Evolutionary conservation across 1,140 invertebrate genomes (phyloP).

Genomic region (Aleiodes sp.): DNA sequence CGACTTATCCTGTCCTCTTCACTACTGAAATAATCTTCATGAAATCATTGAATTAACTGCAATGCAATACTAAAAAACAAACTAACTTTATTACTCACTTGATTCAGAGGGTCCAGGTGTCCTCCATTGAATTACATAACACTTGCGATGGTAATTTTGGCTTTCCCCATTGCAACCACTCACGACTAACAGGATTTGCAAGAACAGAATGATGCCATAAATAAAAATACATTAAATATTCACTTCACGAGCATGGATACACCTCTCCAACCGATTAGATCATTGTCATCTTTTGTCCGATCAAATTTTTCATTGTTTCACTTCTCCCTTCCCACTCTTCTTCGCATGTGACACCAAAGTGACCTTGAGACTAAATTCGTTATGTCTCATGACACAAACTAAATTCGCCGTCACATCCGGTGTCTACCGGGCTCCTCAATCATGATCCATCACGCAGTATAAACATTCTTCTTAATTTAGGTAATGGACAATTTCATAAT

Average conservation of each 20-base stretch:
- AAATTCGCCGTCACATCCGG: neutral
- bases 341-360: neutral
- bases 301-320: no score
- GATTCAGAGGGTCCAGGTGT: neutral
- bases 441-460: slow-evolving; percentile 15
- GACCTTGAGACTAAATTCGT: slow-evolving; percentile 18
- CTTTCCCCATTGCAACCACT: neutral
- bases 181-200: neutral
- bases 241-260: neutral
- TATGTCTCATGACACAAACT: neutral
- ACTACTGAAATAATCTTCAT: neutral
- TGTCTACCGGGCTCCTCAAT: slow-evolving; percentile 4
- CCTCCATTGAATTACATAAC: slow-evolving; percentile 5
- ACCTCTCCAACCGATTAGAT: neutral
- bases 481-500: slow-evolving; percentile 43
- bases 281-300: no score
- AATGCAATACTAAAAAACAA: neutral
- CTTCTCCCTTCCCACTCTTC: neutral
- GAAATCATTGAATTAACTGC: neutral
- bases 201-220: neutral
- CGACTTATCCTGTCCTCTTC: neutral
- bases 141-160: slow-evolving; percentile 7
- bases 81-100: neutral
- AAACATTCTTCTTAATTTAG: slow-evolving; percentile 31
- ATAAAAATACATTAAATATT: neutral